Evolutionary conservation across 1,140 invertebrate genomes (phyloP), one percentile per base, ranked within the genome.

Genomic region (Nomia melanderi): DNA sequence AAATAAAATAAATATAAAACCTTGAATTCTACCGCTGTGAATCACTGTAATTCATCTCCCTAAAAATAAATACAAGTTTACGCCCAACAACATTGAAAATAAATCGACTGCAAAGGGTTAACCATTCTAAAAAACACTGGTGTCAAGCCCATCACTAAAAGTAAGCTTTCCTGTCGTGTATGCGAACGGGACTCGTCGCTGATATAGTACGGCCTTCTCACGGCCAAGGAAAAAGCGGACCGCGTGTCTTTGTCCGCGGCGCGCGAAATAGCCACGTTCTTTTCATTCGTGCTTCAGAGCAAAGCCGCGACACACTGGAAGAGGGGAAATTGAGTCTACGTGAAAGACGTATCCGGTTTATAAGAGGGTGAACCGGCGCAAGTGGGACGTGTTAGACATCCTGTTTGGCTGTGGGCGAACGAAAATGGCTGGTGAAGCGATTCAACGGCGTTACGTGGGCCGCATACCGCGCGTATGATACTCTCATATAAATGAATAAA

Each of bases 201-300:
- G 59, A 53, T 29, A 23, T 17, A 23, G 7, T 1, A 36, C 4
- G 39, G 33, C 25, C 27, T 41, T 65, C 27, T 65, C 23, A 31
- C 33, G 60, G 36, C 23, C 33, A 27, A 27, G 33, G 36, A n/a
- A 25, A 27, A 31, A 29, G 11, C 14, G 25, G 33, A 14, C 36
- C 47, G n/a, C 27, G 17, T 8, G 27, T 56, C 62, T 56, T 56
- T 65, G 47, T 31, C 25, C 25, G 33, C 5, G 47, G 2, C 6
- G 47, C 5, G 14, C 11, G 14, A 65, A 36, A 65, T 64, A 64
- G 27, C 41, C 12, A 29, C 17, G 62, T 74, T 65, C 62, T 14
- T 20, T 54, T 74, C 20, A 36, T 20, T 56, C 20, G 71, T 17
- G n/a, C 20, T 14, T 54, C 31, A 74, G 25, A 54, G 62, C 14